These are phyloP conservation scores for Sebastiscus albofasciatus DNA, from an alignment of 2,797 vertebrate species.

Conservation along the genomic window DNA sequence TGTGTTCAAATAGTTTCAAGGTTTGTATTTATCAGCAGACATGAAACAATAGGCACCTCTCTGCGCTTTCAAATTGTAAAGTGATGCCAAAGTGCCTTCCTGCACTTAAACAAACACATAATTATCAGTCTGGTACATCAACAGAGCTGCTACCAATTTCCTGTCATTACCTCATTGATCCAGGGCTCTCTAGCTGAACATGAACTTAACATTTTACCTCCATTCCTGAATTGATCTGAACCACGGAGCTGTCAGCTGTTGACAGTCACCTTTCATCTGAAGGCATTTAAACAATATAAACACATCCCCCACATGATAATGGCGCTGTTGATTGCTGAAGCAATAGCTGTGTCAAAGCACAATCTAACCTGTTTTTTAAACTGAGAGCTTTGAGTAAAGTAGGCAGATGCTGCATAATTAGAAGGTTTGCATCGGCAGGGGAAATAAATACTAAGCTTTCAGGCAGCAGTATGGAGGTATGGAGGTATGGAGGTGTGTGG, in stretches of 20 bases:
- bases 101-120: constrained; percentile 15
- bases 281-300: constrained; percentile 1
- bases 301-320: background rate
- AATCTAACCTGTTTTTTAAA: constrained; percentile 12
- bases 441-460: constrained; percentile 2
- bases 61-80: background rate
- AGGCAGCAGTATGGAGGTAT: background rate
- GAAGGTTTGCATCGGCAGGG: background rate
- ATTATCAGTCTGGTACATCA: constrained; percentile 7
- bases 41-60: background rate
- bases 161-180: constrained; percentile 40
- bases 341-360: background rate
- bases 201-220: constrained; percentile 23
- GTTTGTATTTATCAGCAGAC: background rate
- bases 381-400: background rate
- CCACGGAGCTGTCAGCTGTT: background rate
- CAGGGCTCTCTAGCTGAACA: background rate
- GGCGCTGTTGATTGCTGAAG: constrained; percentile 12
- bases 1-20: background rate
- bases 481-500: background rate
- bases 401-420: constrained; percentile 9
- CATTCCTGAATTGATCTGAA: constrained; percentile 2
- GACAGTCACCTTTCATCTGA: constrained; percentile 1
- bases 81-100: background rate
- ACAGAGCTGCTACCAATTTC: background rate